phyloP scores from a whole-genome alignment of 2,888 invertebrate genomes.

The Ferdinandea cuprea region DNA sequence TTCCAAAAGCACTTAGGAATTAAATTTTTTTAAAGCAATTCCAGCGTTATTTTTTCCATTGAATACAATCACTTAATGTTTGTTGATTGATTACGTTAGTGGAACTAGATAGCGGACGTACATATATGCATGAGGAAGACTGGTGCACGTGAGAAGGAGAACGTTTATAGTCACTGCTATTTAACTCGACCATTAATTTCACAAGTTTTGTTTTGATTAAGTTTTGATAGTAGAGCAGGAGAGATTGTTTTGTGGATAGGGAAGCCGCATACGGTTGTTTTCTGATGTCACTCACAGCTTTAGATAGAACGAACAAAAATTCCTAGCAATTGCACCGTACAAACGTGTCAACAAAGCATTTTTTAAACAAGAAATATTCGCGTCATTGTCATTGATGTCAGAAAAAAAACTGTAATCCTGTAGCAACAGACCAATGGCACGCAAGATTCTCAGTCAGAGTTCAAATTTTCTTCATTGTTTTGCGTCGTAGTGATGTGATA shows the following conservation, averaged over 20 bases:
- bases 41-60: neutral
- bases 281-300: no score
- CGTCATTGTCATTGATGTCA: no score
- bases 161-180: slow-evolving; percentile 21
- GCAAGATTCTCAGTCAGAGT: no score
- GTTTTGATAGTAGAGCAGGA: neutral
- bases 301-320: no score
- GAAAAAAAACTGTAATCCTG: no score
- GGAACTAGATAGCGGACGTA: slow-evolving; percentile 18
- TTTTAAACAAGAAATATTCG: no score
- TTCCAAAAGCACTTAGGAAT: slow-evolving; percentile 1
- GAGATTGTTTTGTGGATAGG: neutral
- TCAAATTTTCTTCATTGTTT: no score
- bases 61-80: slow-evolving; percentile 23
- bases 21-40: slow-evolving; percentile 26
- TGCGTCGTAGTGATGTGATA: no score
- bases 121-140: slow-evolving; percentile 15
- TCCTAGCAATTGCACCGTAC: no score
- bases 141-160: slow-evolving; percentile 62
- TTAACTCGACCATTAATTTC: neutral
- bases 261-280: neutral
- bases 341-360: no score
- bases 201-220: neutral
- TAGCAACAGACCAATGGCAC: no score
- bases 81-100: slow-evolving; percentile 39